Percentiles rank a stretch among this genome's conserved stretches.
Conservation (phyloP, 2,888 invertebrate species). For the Lepidochrysops patricia region DNA sequence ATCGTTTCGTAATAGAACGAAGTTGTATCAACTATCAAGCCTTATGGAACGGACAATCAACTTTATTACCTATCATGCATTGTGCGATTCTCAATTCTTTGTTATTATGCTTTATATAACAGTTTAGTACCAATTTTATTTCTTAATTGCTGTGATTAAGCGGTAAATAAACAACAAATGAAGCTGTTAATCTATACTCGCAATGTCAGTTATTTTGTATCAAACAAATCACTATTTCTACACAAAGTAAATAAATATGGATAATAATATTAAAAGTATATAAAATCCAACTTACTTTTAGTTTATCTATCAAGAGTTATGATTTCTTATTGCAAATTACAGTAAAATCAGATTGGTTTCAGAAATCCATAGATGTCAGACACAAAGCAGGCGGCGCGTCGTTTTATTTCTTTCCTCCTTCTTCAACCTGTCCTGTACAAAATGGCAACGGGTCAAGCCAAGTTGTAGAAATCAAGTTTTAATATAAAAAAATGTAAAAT, state of each 20-base stretch:
- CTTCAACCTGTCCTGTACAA: not conserved
- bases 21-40: not conserved
- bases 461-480: no score
- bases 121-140: not conserved
- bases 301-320: conserved; percentile 4
- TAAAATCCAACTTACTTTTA: conserved; percentile 21
- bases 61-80: not conserved
- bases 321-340: conserved; percentile 24
- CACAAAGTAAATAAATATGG: not conserved
- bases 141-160: not conserved
- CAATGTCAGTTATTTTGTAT: not conserved
- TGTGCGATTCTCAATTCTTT: not conserved
- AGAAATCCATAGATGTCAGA: conserved; percentile 28
- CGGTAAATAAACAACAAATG: not conserved
- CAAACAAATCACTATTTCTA: not conserved
- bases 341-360: no score
- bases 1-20: not conserved
- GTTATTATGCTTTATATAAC: not conserved
- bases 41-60: not conserved
- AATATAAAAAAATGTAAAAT: no score
- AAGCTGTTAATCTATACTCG: not conserved
- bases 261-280: not conserved
- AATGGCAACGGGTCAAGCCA: no score
- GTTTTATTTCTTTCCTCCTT: conserved; percentile 24
- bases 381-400: conserved; percentile 29